Base-by-base conservation (phyloP, 1,140 invertebrate genomes). In the Rhizoglyphus robini region DNA sequence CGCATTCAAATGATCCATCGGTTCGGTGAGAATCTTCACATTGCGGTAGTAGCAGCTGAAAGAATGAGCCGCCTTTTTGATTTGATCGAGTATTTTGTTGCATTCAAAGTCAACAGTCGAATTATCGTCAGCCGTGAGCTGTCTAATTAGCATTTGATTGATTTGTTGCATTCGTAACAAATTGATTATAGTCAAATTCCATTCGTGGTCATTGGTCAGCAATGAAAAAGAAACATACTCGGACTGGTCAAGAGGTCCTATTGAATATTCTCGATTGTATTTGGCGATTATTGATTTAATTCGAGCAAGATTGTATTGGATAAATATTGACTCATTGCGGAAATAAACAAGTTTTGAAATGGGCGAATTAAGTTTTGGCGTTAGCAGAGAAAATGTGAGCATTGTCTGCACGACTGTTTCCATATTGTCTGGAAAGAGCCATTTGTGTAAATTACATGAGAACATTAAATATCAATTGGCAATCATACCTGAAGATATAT, bases 131-230 rank as follows among this genome's bases (percentile, higher is more conserved):
- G 18, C 15, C 18, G 23, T 88, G 70, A 96, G 86, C 8, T 91
- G 84, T 47, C 94, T 84, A 41, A 87, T 86, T 68, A 88, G 88
- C 84, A 78, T 64, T 38, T 63, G 65, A 76, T 74, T 66, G 74
- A 76, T 77, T 49, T 30, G 13, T 57, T 57, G 51, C 30, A 41
- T 4, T 23, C 66, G 57, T 51, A 70, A 47, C 66, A 48, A 66
- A 58, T 67, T 30, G 71, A 62, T 67, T 63, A 63, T 54, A 27
- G 41, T 29, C 60, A 49, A 54, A 18, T 34, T 34, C 31, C 30
- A 47, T 30, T 62, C 31, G 36, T 18, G 15, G 13, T 34, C 31
- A 25, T 36, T 48, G 15, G 54, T 18, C 25, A 58, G 54, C 2
- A 34, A 23, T 1, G 15, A n/a, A 11, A 58, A 58, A 58, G n/a